A percentile compares a stretch with the other conserved stretches of the same genome.
Evolutionary conservation across 2,113 vertebrate species (phyloP).

Genomic region (Alethe diademata): DNA sequence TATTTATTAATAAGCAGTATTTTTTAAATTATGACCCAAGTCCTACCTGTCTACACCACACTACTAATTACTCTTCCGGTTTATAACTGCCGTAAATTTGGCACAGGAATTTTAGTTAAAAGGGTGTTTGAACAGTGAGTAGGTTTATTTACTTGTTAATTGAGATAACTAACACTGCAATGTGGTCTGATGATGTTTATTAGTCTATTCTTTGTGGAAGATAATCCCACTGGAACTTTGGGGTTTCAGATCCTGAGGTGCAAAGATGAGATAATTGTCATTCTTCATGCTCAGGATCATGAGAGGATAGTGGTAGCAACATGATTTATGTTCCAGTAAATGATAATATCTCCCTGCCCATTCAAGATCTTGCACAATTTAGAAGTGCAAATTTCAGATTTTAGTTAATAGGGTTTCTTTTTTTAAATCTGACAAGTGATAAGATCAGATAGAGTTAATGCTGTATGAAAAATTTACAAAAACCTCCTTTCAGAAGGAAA

Average conservation of each 20-base stretch:
- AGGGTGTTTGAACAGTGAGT: background rate
- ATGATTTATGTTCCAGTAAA: background rate
- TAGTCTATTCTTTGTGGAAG: background rate
- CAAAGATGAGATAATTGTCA: background rate
- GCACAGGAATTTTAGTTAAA: slow-evolving; percentile 37
- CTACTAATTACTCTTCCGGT: slow-evolving; percentile 2
- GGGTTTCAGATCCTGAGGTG: background rate
- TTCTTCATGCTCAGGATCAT: background rate
- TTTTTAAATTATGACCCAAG: background rate
- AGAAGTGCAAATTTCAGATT: background rate
- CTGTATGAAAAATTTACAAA: background rate
- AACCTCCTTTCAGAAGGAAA: background rate
- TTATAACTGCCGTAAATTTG: slow-evolving; percentile 6
- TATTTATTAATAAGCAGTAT: background rate
- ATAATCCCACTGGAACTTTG: background rate
- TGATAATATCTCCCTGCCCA: background rate
- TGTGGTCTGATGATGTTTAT: rapidly evolving
- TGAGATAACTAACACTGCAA: background rate
- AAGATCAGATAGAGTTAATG: background rate
- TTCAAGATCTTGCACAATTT: background rate
- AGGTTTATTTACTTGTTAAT: background rate
- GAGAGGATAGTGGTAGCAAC: background rate
- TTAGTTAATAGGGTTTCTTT: background rate
- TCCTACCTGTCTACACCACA: background rate
- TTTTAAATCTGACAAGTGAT: background rate